phyloP scores from a whole-genome alignment of 1,140 invertebrate species.

The Bombus confusus region DNA sequence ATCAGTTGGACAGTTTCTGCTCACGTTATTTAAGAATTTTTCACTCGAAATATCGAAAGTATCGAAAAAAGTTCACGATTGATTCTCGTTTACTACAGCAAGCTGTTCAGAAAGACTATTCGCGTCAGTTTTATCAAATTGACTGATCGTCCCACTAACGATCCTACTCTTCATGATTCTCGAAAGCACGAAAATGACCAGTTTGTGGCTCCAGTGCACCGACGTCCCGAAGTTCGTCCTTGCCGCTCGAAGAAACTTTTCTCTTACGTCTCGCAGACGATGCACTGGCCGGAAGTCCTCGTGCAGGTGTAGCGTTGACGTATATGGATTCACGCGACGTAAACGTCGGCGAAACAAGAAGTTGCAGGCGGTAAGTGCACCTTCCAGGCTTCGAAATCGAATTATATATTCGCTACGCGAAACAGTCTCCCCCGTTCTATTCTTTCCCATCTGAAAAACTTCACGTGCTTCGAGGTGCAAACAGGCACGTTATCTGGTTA shows the following conservation, averaged over 20 bases:
- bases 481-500: not conserved
- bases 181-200: not conserved
- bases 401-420: conserved; percentile 43
- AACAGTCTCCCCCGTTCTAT: not conserved
- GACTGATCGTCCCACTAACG: not conserved
- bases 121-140: not conserved
- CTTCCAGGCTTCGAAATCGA: conserved; percentile 40
- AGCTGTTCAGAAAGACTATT: no score
- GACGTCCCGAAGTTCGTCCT: not conserved
- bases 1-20: not conserved
- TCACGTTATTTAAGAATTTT: not conserved
- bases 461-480: not conserved
- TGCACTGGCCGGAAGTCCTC: not conserved
- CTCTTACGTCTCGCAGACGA: conserved; percentile 19
- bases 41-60: not conserved
- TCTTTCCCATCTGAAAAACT: not conserved
- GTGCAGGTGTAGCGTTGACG: not conserved
- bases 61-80: not conserved
- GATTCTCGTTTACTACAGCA: not conserved
- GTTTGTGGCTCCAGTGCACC: no score
- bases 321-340: conserved; percentile 51
- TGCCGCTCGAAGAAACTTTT: conserved; percentile 50
- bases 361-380: conserved; percentile 43
- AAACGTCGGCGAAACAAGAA: conserved; percentile 27
- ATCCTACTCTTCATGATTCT: not conserved